Base-by-base conservation (phyloP, 1,140 invertebrate genomes). In the Drosophila triauraria region DNA sequence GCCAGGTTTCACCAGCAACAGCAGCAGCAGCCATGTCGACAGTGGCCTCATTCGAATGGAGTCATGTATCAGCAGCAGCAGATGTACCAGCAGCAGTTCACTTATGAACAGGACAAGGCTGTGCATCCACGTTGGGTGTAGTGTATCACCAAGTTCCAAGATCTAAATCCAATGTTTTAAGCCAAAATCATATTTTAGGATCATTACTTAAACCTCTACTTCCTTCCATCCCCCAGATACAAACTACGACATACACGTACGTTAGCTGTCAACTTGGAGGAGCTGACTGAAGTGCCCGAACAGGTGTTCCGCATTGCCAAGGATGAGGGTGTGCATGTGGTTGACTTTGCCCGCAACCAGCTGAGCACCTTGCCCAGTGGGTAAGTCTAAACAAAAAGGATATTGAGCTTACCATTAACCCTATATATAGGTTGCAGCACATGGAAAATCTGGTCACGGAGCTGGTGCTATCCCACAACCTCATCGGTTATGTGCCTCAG, bases 341-440 rank as follows among this genome's bases (percentile, higher is more conserved):
- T 98, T 25, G 97, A 98, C 93, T 93, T 98, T 43, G 96, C 96
- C 59, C 96, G 96, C 93, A 98, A 98, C 93, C 95, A 94, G 80
- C 93, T 98, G 0, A 93, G 93, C 7, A 84, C 93, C 8, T 78
- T 98, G 64, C 97, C 97, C 8, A 76, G 92, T n/a, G 95, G 95
- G 96, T 97, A 93, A 93, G 47, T 30, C 40, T 51, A 9, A 0
- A 0, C 1, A 48, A 42, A 35, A 5, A 8, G 10, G 12, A 56
- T 5, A 15, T 2, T 5, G 3, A 3, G 17, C 1, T 10, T 20
- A 40, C 9, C 1, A 10, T 53, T 46, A 10, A 13, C 17, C 5
- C 12, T 15, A 4, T 27, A 23, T n/a, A 2, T 9, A 86, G 78
- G 5, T 74, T 91, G 42, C 69, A 84, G 57, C 58, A 46, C 58